These are phyloP conservation scores for Thymallus thymallus DNA, from an alignment of 2,113 vertebrate species.

Conservation along the genomic window DNA sequence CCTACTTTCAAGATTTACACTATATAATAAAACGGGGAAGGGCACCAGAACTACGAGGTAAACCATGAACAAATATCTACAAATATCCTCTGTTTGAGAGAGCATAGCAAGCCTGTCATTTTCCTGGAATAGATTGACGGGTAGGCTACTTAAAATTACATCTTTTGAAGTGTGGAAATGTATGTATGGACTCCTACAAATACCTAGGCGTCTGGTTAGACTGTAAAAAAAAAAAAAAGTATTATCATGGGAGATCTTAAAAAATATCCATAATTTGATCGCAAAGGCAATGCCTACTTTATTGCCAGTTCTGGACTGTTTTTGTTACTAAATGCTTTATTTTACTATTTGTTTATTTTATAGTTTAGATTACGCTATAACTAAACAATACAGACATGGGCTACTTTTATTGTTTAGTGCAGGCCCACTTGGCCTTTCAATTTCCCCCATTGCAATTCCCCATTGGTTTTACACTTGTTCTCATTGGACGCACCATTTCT, in stretches of 20 bases:
- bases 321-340: background rate
- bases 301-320: no score
- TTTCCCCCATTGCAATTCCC: background rate
- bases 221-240: no score
- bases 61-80: slow-evolving; percentile 30
- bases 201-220: no score
- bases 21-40: no score
- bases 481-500: slow-evolving; percentile 58
- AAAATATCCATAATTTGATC: slow-evolving; percentile 21
- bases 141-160: slow-evolving; percentile 67
- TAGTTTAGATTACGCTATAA: background rate
- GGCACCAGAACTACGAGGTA: no score
- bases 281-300: no score
- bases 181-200: no score
- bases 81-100: slow-evolving; percentile 67
- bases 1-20: no score
- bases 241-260: slow-evolving; percentile 55
- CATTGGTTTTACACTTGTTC: background rate
- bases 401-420: no score
- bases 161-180: slow-evolving; percentile 72
- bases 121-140: slow-evolving; percentile 72
- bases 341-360: background rate
- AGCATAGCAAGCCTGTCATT: slow-evolving; percentile 73
- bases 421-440: background rate
- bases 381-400: no score